Evolutionary conservation across 2,113 vertebrate species (phyloP).

Genomic region (Rhizomys pruinosus): DNA sequence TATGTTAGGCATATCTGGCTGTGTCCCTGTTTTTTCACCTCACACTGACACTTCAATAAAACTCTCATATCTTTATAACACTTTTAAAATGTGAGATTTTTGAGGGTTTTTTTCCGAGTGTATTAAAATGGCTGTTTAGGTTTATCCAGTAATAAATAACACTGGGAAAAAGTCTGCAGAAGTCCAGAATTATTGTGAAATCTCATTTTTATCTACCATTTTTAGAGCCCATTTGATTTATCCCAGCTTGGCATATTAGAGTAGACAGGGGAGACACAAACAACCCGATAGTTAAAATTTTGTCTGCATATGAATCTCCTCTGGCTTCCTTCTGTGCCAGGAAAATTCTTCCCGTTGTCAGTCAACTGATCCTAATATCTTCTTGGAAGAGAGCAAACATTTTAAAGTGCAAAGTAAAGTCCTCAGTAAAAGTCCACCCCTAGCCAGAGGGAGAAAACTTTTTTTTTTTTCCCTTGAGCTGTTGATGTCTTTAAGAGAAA

Average conservation of each 20-base stretch:
- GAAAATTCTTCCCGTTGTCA: slow-evolving; percentile 83
- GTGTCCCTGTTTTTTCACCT: slow-evolving; percentile 49
- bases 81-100: slow-evolving; percentile 67
- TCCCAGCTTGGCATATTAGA: slow-evolving; percentile 82
- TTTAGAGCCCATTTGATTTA: slow-evolving; percentile 82
- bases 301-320: slow-evolving; percentile 81
- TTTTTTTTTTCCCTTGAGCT: slow-evolving; percentile 64
- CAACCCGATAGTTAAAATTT: slow-evolving; percentile 78
- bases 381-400: slow-evolving; percentile 78
- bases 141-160: slow-evolving; percentile 78
- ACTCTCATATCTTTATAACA: slow-evolving; percentile 57
- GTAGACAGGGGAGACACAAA: slow-evolving; percentile 79
- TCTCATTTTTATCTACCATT: slow-evolving; percentile 77
- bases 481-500: slow-evolving; percentile 73
- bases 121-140: slow-evolving; percentile 66
- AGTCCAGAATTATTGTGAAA: slow-evolving; percentile 75
- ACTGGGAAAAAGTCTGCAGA: slow-evolving; percentile 67
- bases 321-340: slow-evolving; percentile 79
- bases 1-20: slow-evolving; percentile 31
- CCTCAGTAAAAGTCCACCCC: slow-evolving; percentile 68
- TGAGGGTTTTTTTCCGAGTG: background rate
- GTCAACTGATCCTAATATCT: slow-evolving; percentile 80
- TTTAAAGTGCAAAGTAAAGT: slow-evolving; percentile 75
- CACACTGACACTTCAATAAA: slow-evolving; percentile 59
- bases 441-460: slow-evolving; percentile 67